These are phyloP conservation scores for Mesocentrotus franciscanus DNA, from an alignment of 53 echinoderm and acorn worm genomes.

Conservation along the genomic window DNA sequence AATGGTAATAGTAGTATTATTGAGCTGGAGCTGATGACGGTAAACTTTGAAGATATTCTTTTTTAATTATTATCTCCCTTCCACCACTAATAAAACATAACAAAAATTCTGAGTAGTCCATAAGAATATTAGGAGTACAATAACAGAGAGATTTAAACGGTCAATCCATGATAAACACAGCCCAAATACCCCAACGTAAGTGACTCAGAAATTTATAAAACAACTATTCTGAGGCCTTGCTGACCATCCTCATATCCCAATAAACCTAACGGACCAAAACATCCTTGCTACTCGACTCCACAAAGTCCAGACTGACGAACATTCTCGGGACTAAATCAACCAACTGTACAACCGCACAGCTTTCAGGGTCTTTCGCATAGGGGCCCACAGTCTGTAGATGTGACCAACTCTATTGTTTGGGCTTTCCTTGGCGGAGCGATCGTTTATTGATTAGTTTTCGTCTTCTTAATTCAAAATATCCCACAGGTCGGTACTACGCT, in stretches of 20 bases:
- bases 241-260: not conserved
- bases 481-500: not conserved
- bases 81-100: not conserved
- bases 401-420: not conserved
- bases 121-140: too few species aligned
- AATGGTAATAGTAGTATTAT: too few species aligned
- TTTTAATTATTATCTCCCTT: not conserved
- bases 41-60: too few species aligned
- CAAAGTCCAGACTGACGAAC: not conserved
- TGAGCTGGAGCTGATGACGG: too few species aligned
- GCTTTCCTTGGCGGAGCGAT: not conserved
- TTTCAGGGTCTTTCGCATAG: not conserved
- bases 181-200: not conserved
- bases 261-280: not conserved
- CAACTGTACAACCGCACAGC: not conserved
- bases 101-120: too few species aligned
- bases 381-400: not conserved
- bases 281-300: not conserved
- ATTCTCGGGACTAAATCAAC: not conserved
- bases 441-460: constrained; percentile 31
- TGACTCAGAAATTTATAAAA: constrained; percentile 16
- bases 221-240: not conserved
- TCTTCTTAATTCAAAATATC: constrained; percentile 1
- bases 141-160: not conserved
- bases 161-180: not conserved